Conservation (phyloP, 2,888 invertebrate species). For the Tinea pellionella region DNA sequence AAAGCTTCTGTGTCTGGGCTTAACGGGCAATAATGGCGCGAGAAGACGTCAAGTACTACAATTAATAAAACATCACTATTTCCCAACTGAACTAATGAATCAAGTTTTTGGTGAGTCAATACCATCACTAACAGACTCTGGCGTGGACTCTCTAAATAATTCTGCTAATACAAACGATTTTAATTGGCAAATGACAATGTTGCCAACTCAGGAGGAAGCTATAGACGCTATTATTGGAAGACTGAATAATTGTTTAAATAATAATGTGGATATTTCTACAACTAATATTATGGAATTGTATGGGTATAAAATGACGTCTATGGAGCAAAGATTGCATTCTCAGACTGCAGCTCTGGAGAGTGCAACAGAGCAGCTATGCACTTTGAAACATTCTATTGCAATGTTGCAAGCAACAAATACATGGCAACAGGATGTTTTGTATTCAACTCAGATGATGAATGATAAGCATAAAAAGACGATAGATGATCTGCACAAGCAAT, state of each 20-base stretch:
- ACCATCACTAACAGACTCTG: conserved; percentile 20
- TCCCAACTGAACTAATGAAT: conserved; percentile 56
- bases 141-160: neutral
- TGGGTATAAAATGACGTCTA: conserved; percentile 73
- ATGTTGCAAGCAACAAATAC: conserved; percentile 57
- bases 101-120: conserved; percentile 50
- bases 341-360: conserved; percentile 58
- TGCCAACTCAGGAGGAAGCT: conserved; percentile 60
- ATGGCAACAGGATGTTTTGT: conserved; percentile 55
- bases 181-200: conserved; percentile 28
- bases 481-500: conserved; percentile 50
- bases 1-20: conserved; percentile 43
- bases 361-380: conserved; percentile 61
- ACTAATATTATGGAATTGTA: conserved; percentile 80
- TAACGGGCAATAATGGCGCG: conserved; percentile 37
- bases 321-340: conserved; percentile 56
- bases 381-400: conserved; percentile 56
- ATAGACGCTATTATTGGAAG: conserved; percentile 57
- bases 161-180: conserved; percentile 16
- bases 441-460: conserved; percentile 58
- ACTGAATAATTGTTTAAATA: conserved; percentile 49
- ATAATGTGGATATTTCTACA: conserved; percentile 69
- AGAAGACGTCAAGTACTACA: conserved; percentile 47
- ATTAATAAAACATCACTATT: conserved; percentile 57
- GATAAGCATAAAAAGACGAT: conserved; percentile 60